Percentiles rank a stretch among this genome's conserved stretches.
Conservation (phyloP, 2,113 vertebrate genomes). For the Chaetura pelagica region DNA sequence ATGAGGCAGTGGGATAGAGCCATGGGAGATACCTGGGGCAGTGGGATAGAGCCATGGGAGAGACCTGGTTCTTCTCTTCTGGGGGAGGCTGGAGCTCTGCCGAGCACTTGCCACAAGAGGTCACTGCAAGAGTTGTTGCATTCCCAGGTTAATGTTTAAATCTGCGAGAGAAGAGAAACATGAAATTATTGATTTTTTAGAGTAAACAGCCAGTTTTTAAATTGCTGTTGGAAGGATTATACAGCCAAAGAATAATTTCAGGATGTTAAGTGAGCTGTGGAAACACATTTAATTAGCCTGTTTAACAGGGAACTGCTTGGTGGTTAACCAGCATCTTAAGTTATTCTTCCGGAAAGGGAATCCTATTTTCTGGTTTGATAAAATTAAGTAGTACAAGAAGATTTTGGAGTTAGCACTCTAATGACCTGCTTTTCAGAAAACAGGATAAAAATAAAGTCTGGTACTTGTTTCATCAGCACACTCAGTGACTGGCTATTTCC, state of each 20-base stretch:
- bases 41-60: not conserved
- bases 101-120: constrained; percentile 76
- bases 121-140: constrained; percentile 68
- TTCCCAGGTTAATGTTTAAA: not conserved
- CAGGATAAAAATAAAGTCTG: not conserved
- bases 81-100: not conserved
- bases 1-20: not conserved
- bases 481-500: not conserved
- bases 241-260: not conserved
- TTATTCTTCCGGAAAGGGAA: not conserved
- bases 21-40: not conserved
- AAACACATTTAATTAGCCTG: constrained; percentile 9
- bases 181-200: not conserved
- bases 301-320: not conserved
- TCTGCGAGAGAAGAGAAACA: not conserved
- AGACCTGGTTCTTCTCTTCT: not conserved
- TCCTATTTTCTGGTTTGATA: constrained; percentile 1
- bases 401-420: not conserved
- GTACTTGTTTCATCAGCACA: not conserved
- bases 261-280: constrained; percentile 23
- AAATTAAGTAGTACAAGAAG: not conserved
- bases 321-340: not conserved
- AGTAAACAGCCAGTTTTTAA: not conserved
- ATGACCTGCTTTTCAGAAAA: not conserved
- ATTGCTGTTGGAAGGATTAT: constrained; percentile 5